Conservation (phyloP, 1,140 invertebrate genomes). For the Drosophila albomicans region DNA sequence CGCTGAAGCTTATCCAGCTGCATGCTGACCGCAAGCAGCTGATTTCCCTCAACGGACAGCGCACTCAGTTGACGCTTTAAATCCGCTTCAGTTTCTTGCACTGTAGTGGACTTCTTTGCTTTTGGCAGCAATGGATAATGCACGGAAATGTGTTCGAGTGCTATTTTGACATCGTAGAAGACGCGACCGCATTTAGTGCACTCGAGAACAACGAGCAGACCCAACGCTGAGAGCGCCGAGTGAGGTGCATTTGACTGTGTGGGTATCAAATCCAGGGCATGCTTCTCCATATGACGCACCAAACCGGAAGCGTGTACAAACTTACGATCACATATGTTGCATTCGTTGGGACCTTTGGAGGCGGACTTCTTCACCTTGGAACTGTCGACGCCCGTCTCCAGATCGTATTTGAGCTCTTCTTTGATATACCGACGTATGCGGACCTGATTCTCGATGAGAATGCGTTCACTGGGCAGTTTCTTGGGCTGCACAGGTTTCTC, state of each 20-base stretch:
- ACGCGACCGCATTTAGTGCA: constrained; percentile 72
- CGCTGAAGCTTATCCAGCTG: neutral
- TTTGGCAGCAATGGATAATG: constrained; percentile 34
- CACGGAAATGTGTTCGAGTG: constrained; percentile 52
- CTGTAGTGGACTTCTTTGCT: neutral
- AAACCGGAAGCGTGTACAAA: constrained; percentile 82
- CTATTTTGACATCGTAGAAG: constrained; percentile 60
- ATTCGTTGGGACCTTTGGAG: constrained; percentile 67
- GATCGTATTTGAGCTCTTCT: constrained; percentile 76
- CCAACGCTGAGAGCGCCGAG: constrained; percentile 17
- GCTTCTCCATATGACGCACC: constrained; percentile 82
- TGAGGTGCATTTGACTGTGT: constrained; percentile 28
- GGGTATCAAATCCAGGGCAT: constrained; percentile 73
- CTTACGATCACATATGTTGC: constrained; percentile 79
- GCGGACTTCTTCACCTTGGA: constrained; percentile 42
- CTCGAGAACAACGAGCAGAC: constrained; percentile 59
- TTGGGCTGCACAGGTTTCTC: neutral
- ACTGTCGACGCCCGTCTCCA: constrained; percentile 44
- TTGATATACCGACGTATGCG: constrained; percentile 74
- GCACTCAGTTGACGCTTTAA: constrained; percentile 19
- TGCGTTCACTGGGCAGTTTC: constrained; percentile 47
- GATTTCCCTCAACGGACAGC: constrained; percentile 23
- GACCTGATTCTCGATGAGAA: constrained; percentile 71
- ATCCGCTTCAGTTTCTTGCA: neutral
- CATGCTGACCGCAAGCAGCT: neutral